Evolutionary conservation across 2,113 vertebrate species (phyloP).

Genomic region (Epinephelus cyanopodus): DNA sequence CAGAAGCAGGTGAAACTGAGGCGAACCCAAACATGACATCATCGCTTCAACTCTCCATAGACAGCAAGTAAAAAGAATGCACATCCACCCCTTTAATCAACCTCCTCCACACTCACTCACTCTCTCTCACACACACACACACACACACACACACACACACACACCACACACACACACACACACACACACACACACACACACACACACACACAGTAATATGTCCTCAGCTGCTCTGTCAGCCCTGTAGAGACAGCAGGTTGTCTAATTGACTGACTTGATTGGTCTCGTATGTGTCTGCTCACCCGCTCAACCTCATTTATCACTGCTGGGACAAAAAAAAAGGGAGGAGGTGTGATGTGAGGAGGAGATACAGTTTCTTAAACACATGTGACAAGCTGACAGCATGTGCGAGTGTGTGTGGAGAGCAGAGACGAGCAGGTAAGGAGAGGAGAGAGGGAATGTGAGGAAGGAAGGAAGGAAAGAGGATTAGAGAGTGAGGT

Average conservation of each 20-base stretch:
- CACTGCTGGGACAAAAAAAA: constrained; percentile 25
- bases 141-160: constrained; percentile 3
- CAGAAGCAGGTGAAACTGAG: background rate
- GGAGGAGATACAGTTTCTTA: constrained; percentile 45
- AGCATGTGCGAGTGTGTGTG: background rate
- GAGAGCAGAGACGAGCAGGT: constrained; percentile 1
- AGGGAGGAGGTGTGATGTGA: background rate
- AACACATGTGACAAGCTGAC: constrained; percentile 46
- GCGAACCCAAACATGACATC: too few relatives aligned
- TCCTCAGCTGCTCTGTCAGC: constrained; percentile 49
- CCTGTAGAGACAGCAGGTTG: constrained; percentile 61
- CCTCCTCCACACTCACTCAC: background rate
- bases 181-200: constrained; percentile 29
- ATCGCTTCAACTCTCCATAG: background rate
- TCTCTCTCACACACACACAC: background rate
- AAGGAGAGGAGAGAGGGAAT: background rate
- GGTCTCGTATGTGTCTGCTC: constrained; percentile 62
- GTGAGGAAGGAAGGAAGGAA: background rate
- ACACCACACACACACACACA: background rate
- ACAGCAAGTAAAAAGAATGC: background rate
- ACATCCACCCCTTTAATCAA: constrained; percentile 21
- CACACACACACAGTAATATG: background rate
- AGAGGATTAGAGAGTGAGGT: constrained; percentile 1
- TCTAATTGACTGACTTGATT: constrained; percentile 76
- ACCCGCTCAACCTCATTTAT: constrained; percentile 59